Evolutionary conservation across 2,113 vertebrate genomes (phyloP).

Genomic region (Brachyhypopomus gauderio): DNA sequence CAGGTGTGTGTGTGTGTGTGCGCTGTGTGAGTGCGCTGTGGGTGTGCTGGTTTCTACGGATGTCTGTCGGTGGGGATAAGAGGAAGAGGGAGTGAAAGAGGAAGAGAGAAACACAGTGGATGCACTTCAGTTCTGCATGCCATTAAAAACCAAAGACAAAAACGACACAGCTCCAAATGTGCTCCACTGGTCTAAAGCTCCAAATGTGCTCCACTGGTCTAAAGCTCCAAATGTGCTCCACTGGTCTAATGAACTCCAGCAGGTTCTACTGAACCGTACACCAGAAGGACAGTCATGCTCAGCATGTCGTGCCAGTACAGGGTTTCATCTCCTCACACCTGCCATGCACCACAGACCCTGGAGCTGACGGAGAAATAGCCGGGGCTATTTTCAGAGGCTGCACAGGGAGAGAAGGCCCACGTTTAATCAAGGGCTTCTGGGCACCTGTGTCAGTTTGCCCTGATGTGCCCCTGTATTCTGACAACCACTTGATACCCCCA

Average conservation of each 20-base stretch:
- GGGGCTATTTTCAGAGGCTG: constrained; percentile 15
- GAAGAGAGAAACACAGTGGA: not conserved
- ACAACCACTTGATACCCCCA: not conserved
- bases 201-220: not conserved
- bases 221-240: not conserved
- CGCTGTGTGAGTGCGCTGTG: too few species aligned
- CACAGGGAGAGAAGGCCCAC: not conserved
- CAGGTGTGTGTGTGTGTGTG: too few species aligned
- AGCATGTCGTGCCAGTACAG: not conserved
- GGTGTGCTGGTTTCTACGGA: too few species aligned
- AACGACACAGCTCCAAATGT: not conserved
- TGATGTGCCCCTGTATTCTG: too few species aligned
- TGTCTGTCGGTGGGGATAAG: not conserved
- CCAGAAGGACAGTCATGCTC: not conserved
- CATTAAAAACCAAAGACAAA: not conserved
- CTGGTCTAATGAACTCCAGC: not conserved
- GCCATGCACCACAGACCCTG: not conserved
- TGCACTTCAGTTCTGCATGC: not conserved
- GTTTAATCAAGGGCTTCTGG: not conserved
- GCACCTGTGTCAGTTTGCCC: not conserved
- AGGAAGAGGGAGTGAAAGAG: not conserved
- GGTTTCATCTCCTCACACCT: not conserved
- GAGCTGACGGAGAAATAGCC: constrained; percentile 10
- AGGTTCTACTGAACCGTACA: not conserved
- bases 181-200: not conserved